phyloP scores from a whole-genome alignment of 1,140 invertebrate species.

The Atta cephalotes region DNA sequence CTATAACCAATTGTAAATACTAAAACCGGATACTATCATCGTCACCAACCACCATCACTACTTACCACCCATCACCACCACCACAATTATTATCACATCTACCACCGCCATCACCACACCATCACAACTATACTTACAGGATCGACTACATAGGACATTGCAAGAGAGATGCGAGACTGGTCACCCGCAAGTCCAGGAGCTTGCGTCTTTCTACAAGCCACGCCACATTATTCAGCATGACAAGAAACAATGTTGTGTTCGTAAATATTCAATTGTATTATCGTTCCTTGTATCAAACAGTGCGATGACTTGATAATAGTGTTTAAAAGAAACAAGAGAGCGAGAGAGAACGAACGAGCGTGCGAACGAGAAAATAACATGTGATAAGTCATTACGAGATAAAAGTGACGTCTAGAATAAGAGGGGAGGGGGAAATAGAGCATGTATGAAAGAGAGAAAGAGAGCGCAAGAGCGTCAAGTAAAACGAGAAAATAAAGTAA shows the following conservation, averaged over 20 bases:
- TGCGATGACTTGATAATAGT: constrained; percentile 85
- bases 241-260: constrained; percentile 83
- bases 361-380: constrained; percentile 80
- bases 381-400: constrained; percentile 86
- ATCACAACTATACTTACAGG: constrained; percentile 78
- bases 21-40: constrained; percentile 78
- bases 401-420: constrained; percentile 78
- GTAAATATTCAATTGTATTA: constrained; percentile 86
- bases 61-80: constrained; percentile 62
- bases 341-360: constrained; percentile 64
- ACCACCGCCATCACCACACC: constrained; percentile 75
- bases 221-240: constrained; percentile 82
- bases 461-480: constrained; percentile 2
- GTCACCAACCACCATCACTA: constrained; percentile 60
- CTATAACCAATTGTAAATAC: constrained; percentile 84
- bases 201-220: constrained; percentile 77
- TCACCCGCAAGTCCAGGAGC: constrained; percentile 74
- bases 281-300: constrained; percentile 86
- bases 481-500: constrained; percentile 42
- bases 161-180: constrained; percentile 77
- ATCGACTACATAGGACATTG: constrained; percentile 74
- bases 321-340: constrained; percentile 79
- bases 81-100: constrained; percentile 72
- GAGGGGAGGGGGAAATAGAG: constrained; percentile 59
- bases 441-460: constrained; percentile 13